Percentiles rank a stretch among this genome's conserved stretches.
Conservation (phyloP, 2,888 invertebrate genomes). For the Hanleya hanleyi region DNA sequence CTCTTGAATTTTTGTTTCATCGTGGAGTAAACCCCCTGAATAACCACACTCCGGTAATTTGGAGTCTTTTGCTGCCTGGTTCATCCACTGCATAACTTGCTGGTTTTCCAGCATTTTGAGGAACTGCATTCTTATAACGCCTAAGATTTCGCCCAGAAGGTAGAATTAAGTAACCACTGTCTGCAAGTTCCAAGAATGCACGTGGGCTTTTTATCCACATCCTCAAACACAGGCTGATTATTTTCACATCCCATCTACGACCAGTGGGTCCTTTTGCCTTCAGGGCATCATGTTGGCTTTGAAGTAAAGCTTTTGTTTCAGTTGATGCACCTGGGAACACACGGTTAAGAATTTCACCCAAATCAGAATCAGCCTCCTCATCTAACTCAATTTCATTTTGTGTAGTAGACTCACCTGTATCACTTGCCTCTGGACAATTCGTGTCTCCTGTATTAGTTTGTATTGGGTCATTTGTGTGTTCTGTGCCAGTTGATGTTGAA, state of each 20-base stretch:
- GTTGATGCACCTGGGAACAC: conserved; percentile 13
- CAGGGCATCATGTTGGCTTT: conserved; percentile 16
- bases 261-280: background rate
- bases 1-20: conserved; percentile 23
- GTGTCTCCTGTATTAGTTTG: no score
- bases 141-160: conserved; percentile 14
- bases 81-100: conserved; percentile 19
- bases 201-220: conserved; percentile 11
- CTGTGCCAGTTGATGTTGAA: no score
- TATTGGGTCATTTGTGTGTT: no score
- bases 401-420: background rate
- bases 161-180: conserved; percentile 14
- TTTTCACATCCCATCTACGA: conserved; percentile 15
- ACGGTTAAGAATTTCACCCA: background rate
- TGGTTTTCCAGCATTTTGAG: conserved; percentile 14
- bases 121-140: conserved; percentile 12
- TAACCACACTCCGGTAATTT: conserved; percentile 7
- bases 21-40: conserved; percentile 20
- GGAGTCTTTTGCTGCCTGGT: conserved; percentile 1
- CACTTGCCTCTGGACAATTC: no score
- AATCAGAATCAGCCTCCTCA: conserved; percentile 7
- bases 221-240: conserved; percentile 19
- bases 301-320: conserved; percentile 6
- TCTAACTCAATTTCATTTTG: background rate
- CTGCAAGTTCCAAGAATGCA: conserved; percentile 14